Percentiles rank a stretch among this genome's conserved stretches.
Evolutionary conservation across 2,888 invertebrate genomes (phyloP).

Genomic region (Pocota personata): DNA sequence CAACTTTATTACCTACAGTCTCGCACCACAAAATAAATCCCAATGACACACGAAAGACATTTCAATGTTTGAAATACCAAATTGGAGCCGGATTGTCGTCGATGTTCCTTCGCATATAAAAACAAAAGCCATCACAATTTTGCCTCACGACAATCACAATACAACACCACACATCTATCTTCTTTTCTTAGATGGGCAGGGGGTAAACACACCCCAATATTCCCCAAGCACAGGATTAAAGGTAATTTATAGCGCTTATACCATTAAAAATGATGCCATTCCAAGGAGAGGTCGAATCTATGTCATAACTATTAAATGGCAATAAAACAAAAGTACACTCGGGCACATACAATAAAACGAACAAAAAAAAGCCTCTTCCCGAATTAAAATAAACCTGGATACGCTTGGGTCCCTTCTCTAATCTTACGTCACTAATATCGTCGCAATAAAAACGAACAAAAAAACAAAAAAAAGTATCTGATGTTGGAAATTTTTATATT

Average conservation of each 20-base stretch:
- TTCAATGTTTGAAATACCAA: conserved; percentile 32
- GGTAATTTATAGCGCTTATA: conserved; percentile 33
- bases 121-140: conserved; percentile 4
- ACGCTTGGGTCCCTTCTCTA: neutral
- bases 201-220: conserved; percentile 22
- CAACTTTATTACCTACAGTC: conserved; percentile 16
- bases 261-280: conserved; percentile 19
- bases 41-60: conserved; percentile 22
- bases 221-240: conserved; percentile 40
- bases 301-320: conserved; percentile 51
- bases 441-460: neutral
- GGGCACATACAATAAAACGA: neutral
- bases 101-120: neutral
- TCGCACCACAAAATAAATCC: neutral
- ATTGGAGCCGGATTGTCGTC: conserved; percentile 39
- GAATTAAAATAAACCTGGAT: neutral
- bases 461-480: neutral
- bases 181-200: neutral
- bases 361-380: neutral
- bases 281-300: conserved; percentile 37
- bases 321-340: conserved; percentile 31
- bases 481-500: neutral
- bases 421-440: conserved; percentile 14
- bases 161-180: conserved; percentile 1
- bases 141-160: neutral